phyloP scores from a whole-genome alignment of 2,888 invertebrate genomes.

The Subacronicta megacephala region DNA sequence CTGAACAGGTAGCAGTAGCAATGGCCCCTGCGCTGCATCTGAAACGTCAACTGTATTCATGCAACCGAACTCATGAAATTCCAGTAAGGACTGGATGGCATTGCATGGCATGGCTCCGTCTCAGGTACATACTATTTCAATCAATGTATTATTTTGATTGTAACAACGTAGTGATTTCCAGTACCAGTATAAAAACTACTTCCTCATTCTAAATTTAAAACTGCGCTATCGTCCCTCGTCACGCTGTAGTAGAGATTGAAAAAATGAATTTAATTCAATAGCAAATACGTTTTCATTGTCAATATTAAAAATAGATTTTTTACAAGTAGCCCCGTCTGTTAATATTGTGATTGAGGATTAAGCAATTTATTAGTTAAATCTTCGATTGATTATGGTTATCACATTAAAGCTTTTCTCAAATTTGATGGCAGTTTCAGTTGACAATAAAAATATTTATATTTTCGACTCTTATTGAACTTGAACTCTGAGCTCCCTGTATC shows the following conservation, averaged over 20 bases:
- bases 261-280: conserved; percentile 47
- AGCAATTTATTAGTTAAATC: not conserved
- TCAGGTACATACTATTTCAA: not conserved
- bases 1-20: too few species aligned
- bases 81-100: too few species aligned
- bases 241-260: conserved; percentile 64
- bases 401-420: too few species aligned
- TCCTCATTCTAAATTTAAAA: conserved; percentile 68
- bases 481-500: too few species aligned
- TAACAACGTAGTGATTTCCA: conserved; percentile 10
- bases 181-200: conserved; percentile 49
- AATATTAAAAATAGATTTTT: conserved; percentile 19
- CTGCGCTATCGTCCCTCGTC: conserved; percentile 68
- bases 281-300: conserved; percentile 23
- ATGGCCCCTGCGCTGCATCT: too few species aligned
- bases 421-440: not conserved
- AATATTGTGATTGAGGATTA: conserved; percentile 9
- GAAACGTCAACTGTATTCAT: too few species aligned
- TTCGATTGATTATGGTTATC: too few species aligned
- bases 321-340: conserved; percentile 25
- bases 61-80: too few species aligned
- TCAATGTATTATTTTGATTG: not conserved
- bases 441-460: not conserved
- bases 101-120: too few species aligned
- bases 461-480: too few species aligned